Evolutionary conservation across 2,113 vertebrate species (phyloP).

Genomic region (Gadus chalcogrammus): DNA sequence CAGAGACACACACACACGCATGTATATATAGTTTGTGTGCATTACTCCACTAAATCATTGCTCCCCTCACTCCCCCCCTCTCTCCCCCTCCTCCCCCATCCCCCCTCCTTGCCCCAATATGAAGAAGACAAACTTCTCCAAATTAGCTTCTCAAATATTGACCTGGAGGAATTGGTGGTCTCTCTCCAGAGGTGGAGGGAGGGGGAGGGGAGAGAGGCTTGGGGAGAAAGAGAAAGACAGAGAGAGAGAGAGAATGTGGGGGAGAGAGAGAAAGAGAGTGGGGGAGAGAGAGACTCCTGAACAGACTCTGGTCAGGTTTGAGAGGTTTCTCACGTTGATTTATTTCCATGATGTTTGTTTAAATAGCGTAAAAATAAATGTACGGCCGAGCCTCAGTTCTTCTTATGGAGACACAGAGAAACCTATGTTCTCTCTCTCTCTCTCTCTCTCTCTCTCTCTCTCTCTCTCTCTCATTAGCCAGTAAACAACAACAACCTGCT

Average conservation of each 20-base stretch:
- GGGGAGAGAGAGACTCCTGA: conserved; percentile 61
- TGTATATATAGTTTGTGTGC: no score
- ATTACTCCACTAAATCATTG: conserved; percentile 40
- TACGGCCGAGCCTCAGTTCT: conserved; percentile 59
- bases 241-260: no score
- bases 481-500: no score
- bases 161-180: conserved; percentile 70
- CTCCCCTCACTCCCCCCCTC: conserved; percentile 19
- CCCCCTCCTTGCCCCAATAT: no score
- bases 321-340: conserved; percentile 70
- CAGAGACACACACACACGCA: no score
- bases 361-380: conserved; percentile 77
- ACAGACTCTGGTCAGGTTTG: conserved; percentile 65
- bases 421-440: conserved; percentile 56
- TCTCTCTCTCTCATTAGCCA: no score
- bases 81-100: no score
- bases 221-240: no score
- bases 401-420: conserved; percentile 72
- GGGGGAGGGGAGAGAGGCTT: not conserved
- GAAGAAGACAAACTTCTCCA: conserved; percentile 67
- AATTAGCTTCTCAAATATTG: conserved; percentile 81
- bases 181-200: conserved; percentile 44
- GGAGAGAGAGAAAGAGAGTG: no score
- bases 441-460: not conserved
- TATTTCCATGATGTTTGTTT: conserved; percentile 77